Base-by-base conservation (phyloP, 2,113 vertebrate genomes). In the Tylochromis polylepis region DNA sequence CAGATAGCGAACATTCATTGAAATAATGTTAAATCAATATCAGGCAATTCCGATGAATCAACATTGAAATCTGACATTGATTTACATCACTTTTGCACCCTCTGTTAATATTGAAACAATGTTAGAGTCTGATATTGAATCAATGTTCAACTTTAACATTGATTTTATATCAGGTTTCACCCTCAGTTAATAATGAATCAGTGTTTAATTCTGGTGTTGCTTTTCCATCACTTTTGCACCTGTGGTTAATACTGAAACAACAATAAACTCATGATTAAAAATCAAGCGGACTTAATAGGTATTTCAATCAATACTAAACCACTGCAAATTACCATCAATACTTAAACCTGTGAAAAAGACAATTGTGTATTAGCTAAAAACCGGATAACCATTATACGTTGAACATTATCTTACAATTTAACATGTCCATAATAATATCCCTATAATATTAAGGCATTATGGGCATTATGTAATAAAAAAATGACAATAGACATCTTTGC, bases 371-470 rank as follows among this genome's bases (percentile, higher is more conserved):
- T 29, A 4, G 4, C 29, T 29, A n/a, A 29, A 29, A 29, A 29
- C 29, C 29, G 5, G 29, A 4, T 4, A 29, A 29, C 29, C 5
- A 29, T 29, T 29, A 29, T 29, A 3, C 5, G 29, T 29, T 29
- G 5, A 29, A 29, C 3, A 29, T 29, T 29, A 29, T n/a, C 4
- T 29, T 29, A 29, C 29, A 29, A 29, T 29, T 29, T 4, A 29
- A 65, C 60, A 36, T 36, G 60, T 65, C 18, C 31, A 36, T 36
- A 36, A 36, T 36, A 20, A 36, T 62, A 62, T 67, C 6, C 62
- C 20, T 5, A 38, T 0, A 22, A 36, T 38, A 67, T 67, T 0
- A 22, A 67, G n/a, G 62, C 62, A 67, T 67, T 67, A 22, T n/a
- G n/a, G 1, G 6, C 34, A 41, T 41, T 67, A 67, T 67, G 5